Evolutionary conservation across 2,797 vertebrate genomes (phyloP), one percentile per base, ranked within the genome.

Genomic region (Darevskia mixta): DNA sequence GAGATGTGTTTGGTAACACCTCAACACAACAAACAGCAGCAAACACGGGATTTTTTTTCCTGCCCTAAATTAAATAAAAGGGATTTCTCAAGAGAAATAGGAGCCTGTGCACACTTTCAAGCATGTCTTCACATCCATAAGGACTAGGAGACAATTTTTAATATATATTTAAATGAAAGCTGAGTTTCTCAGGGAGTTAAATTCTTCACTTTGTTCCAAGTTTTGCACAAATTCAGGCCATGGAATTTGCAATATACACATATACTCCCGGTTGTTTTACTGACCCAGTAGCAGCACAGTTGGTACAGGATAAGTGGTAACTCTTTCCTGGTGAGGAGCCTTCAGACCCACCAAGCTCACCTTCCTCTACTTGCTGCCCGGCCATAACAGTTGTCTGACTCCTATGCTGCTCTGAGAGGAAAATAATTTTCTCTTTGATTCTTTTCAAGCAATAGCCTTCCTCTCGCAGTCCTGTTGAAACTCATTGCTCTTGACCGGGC

Each of bases 381-480:
- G 18, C 38, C 41, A 10, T 29, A 55, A 29, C 23, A 11, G 8
- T 32, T 72, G 45, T 23, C 7, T 69, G 2, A 13, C 2, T 32
- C 1, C 11, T 32, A 32, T 25, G 35, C 55, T 71, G 23, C 25
- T 73, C 13, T 29, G n/a, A 6, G 79, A 20, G 0, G 79, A 45
- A 49, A 20, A 41, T 11, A 45, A 20, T 32, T 45, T 20, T 43
- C 20, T 10, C 49, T 64, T 58, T 27, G 25, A 15, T 73, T 79
- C 67, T 8, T 29, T 79, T 64, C 67, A 20, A 38, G 58, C 49
- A n/a, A 8, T 25, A 45, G 18, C 3, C 66, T 38, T 49, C 27
- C 8, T 80, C 32, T 80, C 13, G 3, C 2, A 80, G 11, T 20
- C 76, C 77, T 41, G 69, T 29, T 87, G 86, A 90, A 87, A 66